Evolutionary conservation across 2,113 vertebrate species (phyloP).

Genomic region (Mastomys natalensis): DNA sequence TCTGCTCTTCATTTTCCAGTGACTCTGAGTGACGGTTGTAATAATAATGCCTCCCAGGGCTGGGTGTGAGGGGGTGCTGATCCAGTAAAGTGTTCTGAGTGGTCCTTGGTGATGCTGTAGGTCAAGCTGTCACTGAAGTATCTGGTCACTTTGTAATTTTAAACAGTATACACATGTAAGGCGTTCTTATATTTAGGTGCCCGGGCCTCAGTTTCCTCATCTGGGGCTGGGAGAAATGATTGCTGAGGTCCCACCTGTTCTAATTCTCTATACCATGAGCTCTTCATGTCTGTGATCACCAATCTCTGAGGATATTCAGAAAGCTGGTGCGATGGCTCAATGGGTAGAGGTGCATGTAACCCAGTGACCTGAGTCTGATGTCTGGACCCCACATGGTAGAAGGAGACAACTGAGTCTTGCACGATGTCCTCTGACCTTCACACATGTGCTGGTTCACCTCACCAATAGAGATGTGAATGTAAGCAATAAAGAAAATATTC

Average conservation of each 20-base stretch:
- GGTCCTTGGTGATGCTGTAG: not conserved
- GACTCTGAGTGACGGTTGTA: not conserved
- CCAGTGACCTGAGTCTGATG: not conserved
- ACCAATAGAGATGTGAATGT: not conserved
- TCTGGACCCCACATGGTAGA: not conserved
- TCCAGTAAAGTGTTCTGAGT: not conserved
- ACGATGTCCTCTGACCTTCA: not conserved
- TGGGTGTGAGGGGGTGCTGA: not conserved
- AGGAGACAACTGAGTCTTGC: not conserved
- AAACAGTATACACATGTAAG: not conserved
- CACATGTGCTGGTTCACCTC: not conserved
- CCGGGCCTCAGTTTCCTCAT: not conserved
- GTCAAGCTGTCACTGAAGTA: not conserved
- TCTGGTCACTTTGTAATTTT: slow-evolving; percentile 29
- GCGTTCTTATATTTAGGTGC: not conserved
- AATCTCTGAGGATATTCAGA: not conserved
- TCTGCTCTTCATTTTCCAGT: not conserved
- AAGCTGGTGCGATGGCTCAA: not conserved
- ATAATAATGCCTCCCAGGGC: not conserved
- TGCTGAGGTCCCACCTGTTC: not conserved
- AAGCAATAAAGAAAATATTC: not conserved
- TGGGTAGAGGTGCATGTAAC: not conserved
- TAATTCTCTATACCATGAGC: not conserved
- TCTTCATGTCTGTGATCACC: not conserved
- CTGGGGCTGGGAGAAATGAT: not conserved